These are phyloP conservation scores for Drosophila grimshawi DNA, from an alignment of 1,140 invertebrate species.

Conservation along the genomic window DNA sequence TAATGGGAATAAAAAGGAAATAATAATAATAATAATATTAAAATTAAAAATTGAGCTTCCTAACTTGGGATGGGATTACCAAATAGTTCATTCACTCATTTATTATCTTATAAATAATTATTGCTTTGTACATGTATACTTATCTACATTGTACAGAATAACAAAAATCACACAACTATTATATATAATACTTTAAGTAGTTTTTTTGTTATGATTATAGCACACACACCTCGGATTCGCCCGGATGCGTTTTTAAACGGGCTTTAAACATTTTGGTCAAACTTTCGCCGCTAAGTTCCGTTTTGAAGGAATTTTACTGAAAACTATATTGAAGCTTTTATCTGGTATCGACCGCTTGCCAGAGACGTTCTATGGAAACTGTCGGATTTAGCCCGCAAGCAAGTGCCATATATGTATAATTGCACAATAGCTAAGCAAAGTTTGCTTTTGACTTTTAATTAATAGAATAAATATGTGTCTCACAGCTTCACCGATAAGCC, in stretches of 20 bases:
- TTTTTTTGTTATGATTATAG: not conserved
- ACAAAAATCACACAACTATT: not conserved
- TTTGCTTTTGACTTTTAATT: slow-evolving; percentile 70
- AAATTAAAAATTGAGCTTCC: no score
- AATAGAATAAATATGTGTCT: slow-evolving; percentile 70
- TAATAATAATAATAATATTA: no score
- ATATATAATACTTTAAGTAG: not conserved
- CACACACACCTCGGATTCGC: slow-evolving; percentile 65
- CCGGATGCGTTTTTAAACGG: slow-evolving; percentile 73
- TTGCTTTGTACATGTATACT: no score
- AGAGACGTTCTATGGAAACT: slow-evolving; percentile 55
- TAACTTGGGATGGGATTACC: no score
- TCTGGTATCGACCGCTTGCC: slow-evolving; percentile 23
- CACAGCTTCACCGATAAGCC: slow-evolving; percentile 48
- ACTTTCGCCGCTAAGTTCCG: slow-evolving; percentile 76
- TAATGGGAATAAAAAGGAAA: no score
- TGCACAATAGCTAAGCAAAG: slow-evolving; percentile 20
- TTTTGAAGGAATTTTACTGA: slow-evolving; percentile 61
- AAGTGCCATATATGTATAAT: slow-evolving; percentile 60
- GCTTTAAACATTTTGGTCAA: slow-evolving; percentile 80
- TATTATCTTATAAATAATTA: no score
- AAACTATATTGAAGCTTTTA: slow-evolving; percentile 14
- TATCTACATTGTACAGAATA: no score
- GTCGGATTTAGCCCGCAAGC: slow-evolving; percentile 24
- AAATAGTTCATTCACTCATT: no score